Evolutionary conservation across 2,113 vertebrate genomes (phyloP), one percentile per base, ranked within the genome.

Genomic region (Lynx canadensis): DNA sequence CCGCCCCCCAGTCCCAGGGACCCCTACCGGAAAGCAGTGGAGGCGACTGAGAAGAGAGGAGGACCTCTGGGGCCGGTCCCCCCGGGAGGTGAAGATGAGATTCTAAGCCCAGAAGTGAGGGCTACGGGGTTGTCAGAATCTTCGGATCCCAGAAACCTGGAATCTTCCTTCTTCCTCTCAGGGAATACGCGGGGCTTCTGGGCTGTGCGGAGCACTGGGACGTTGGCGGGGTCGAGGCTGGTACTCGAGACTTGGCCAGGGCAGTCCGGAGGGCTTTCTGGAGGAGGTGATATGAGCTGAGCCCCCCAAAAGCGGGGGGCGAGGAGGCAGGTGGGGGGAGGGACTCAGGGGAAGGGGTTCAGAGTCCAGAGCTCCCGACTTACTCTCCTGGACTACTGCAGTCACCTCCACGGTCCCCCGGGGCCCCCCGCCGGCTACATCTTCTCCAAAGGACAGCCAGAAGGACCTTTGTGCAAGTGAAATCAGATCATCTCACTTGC

Each of bases 31-130:
- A 63, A 33, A 60, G 38, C 27, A 21, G 66, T 1, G 3, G 6
- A 41, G 13, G 8, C 2, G 5, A 18, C 27, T 52, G 18, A 36
- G 13, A 66, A 19, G 25, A 52, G 8, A 66, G 38, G 10, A 36
- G 14, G 0, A 4, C n/a, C 21, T 0, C 23, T 19, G 8, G 12
- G 57, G 57, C 29, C 38, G 4, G 41, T 36, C 23, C 29, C n/a
- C 29, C 60, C 29, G 48, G 57, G 38, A 68, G 48, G 19, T 16
- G 38, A n/a, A 36, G 65, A 63, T 38, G 48, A 36, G 55, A 68
- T 27, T 68, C 63, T 33, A 79, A 79, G 36, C 21, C 48, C 29
- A 33, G 78, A 66, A 23, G 52, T 2, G 21, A 21, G 5, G 18
- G 12, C 31, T 4, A 7, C 6, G 7, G 6, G 7, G 21, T 16